Evolutionary conservation across 1,140 invertebrate species (phyloP), one percentile per base, ranked within the genome.

Genomic region (Pseudomyrmex gracilis): DNA sequence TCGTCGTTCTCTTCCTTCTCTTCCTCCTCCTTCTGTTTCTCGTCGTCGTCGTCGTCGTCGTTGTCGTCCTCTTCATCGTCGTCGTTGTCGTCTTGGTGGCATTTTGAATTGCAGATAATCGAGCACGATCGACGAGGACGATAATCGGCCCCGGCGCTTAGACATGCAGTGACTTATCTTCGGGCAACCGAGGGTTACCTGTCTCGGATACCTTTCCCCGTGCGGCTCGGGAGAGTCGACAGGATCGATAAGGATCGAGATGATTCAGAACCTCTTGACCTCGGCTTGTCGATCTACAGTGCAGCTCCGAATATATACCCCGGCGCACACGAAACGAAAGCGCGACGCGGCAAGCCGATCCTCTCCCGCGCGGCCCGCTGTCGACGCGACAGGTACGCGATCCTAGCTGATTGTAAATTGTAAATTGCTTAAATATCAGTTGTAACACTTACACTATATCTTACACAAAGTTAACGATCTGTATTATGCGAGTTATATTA

Each of bases 91-190:
- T 88, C 71, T 82, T 82, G 76, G 84, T 83, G 71, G 83, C 87
- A 77, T 89, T 90, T 90, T 90, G 89, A 90, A 90, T 90, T 90
- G 89, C 89, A 90, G 89, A 90, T 90, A 90, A 90, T 90, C 89
- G 89, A 83, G 86, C 86, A 85, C 87, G 89, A 90, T 90, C 89
- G 87, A 85, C 83, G 67, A 83, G 76, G 55, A 89, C 82, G 89
- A 90, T 90, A 90, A 90, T 90, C 88, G 88, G 76, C 66, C 66
- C 63, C 68, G 80, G 80, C 84, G 87, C 89, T 90, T 90, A 90
- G 89, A 90, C 89, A 90, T 90, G 89, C 89, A 87, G 89, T 85
- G 89, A 90, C 89, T 90, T 90, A 90, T 89, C 89, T 86, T 82
- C 82, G 87, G n/a, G 70, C 76, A 85, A 63, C 82, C 85, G 74